Evolutionary conservation across 2,797 vertebrate genomes (phyloP), one percentile per base, ranked within the genome.

Genomic region (Todus mexicanus): DNA sequence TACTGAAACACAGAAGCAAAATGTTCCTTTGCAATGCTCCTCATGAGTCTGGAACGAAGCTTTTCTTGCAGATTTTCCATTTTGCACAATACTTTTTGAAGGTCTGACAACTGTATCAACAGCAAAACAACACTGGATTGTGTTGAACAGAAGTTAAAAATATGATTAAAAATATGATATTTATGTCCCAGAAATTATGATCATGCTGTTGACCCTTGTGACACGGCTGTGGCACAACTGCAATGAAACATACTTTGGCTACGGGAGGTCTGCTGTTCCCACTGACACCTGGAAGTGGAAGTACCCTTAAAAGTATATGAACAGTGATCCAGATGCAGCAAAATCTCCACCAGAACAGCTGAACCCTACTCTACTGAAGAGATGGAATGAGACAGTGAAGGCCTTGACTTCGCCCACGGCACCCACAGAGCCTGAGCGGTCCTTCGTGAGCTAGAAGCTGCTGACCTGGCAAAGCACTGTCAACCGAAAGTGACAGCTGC

Each of bases 391-490:
- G 91, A 90, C 71, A 87, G 38, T 2, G 0, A 64, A 60, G 51
- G 60, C 42, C 56, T 66, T 2, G 17, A 84, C 63, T 82, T 93
- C 5, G 59, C 80, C 80, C 53, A 72, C 1, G 23, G 90, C 87
- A 35, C 48, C 71, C 2, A 5, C 40, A 22, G 74, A 84, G 59
- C 38, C 68, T 69, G 43, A 81, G 70, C 5, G 3, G 59, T 93
- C 37, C 74, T 51, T 70, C 1, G 6, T 69, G 73, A 94, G 66
- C 76, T 82, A 57, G 85, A 91, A 93, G 83, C 50, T 31, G 6
- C 78, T 96, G 93, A 96, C 90, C 80, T 79, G 74, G 43, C 80
- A 92, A 79, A 95, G 68, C 85, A 82, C 80, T 42, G 80, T 87
- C 85, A 96, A 73, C 51, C 43, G 15, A 91, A 88, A 93, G 83